These are phyloP conservation scores for Petrolisthes manimaculis DNA, from an alignment of 2,888 invertebrate genomes.

Conservation along the genomic window DNA sequence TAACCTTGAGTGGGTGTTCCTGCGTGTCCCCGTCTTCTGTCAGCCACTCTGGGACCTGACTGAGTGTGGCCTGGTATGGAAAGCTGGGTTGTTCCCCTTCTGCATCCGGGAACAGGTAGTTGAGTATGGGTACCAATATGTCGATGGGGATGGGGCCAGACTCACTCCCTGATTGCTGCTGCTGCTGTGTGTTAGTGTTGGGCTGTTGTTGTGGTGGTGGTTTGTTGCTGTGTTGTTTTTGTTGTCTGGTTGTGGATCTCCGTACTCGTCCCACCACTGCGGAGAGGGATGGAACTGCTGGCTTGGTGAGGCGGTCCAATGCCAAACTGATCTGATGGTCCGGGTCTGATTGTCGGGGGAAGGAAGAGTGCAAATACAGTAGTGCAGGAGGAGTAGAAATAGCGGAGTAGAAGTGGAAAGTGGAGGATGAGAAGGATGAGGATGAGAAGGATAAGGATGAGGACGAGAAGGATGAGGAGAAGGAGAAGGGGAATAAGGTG, in stretches of 20 bases:
- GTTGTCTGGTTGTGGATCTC: slow-evolving; percentile 10
- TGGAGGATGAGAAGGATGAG: no score
- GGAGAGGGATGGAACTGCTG: slow-evolving; percentile 75
- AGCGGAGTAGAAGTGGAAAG: neutral
- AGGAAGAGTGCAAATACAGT: neutral
- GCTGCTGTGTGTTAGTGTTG: slow-evolving; percentile 8
- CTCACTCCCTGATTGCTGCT: slow-evolving; percentile 73
- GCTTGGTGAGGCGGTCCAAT: slow-evolving; percentile 80
- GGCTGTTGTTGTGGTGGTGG: slow-evolving; percentile 14
- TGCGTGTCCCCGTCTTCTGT: slow-evolving; percentile 37
- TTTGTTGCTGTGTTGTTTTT: neutral
- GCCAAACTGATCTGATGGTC: slow-evolving; percentile 68
- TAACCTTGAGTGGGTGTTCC: slow-evolving; percentile 67
- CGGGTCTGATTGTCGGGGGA: no score
- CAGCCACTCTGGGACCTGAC: slow-evolving; percentile 54
- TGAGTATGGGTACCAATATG: slow-evolving; percentile 81
- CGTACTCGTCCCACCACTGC: slow-evolving; percentile 45
- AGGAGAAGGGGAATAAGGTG: no score
- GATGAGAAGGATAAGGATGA: no score
- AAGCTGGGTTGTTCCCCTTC: slow-evolving; percentile 73
- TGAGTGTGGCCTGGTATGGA: slow-evolving; percentile 49
- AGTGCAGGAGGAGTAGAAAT: neutral
- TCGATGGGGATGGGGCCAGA: slow-evolving; percentile 81
- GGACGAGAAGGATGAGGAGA: neutral
- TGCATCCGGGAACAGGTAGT: slow-evolving; percentile 90